Percentiles rank a stretch among this genome's conserved stretches.
These are phyloP conservation scores for Siniperca scherzeri DNA, from an alignment of 2,797 vertebrate species.

Conservation along the genomic window DNA sequence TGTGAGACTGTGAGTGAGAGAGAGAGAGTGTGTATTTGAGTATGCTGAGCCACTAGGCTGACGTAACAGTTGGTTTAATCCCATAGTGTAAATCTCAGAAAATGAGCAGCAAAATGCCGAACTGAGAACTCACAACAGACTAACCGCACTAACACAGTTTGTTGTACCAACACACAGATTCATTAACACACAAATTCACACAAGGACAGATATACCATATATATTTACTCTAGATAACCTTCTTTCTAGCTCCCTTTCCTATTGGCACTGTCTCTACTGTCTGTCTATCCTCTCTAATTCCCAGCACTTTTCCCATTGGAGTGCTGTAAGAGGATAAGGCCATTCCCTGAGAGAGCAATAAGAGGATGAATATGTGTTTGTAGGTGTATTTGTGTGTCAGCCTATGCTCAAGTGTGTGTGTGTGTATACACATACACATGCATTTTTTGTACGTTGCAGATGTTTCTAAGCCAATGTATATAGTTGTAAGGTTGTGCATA, in stretches of 20 bases:
- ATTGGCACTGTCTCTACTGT: slow-evolving; percentile 28
- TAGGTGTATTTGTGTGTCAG: slow-evolving; percentile 54
- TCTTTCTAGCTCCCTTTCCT: slow-evolving; percentile 16
- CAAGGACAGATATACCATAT: slow-evolving; percentile 10
- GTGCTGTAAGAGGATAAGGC: slow-evolving; percentile 79
- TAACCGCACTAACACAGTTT: slow-evolving; percentile 39
- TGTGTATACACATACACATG: not conserved
- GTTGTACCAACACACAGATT: slow-evolving; percentile 43
- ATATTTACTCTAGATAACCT: slow-evolving; percentile 39
- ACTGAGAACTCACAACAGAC: slow-evolving; percentile 51
- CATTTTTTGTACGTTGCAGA: slow-evolving; percentile 30
- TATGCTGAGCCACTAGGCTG: slow-evolving; percentile 55
- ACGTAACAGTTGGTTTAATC: slow-evolving; percentile 75
- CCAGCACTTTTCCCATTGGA: slow-evolving; percentile 71
- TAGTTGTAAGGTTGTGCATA: not conserved
- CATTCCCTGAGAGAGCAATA: slow-evolving; percentile 77
- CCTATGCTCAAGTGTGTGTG: slow-evolving; percentile 1
- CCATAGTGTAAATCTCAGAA: slow-evolving; percentile 66
- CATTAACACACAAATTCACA: slow-evolving; percentile 26
- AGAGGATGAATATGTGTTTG: slow-evolving; percentile 74
- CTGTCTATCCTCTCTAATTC: slow-evolving; percentile 68
- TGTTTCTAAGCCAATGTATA: slow-evolving; percentile 11
- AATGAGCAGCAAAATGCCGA: slow-evolving; percentile 68
- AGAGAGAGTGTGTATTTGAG: slow-evolving; percentile 31
- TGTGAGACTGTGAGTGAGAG: slow-evolving; percentile 5